These are phyloP conservation scores for Sympetrum striolatum DNA, from an alignment of 2,888 invertebrate species.

Conservation along the genomic window DNA sequence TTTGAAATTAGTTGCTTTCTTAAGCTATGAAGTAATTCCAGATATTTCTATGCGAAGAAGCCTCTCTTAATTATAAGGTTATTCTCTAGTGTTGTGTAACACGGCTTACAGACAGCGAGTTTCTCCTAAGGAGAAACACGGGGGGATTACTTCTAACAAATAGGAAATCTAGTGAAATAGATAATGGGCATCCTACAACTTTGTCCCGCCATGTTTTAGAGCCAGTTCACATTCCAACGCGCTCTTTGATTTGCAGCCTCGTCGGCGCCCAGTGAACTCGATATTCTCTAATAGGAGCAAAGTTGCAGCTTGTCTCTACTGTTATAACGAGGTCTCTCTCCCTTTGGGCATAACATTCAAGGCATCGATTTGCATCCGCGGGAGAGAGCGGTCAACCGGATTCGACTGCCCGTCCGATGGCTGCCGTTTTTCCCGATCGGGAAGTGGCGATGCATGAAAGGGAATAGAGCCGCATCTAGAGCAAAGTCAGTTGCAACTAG, in stretches of 20 bases:
- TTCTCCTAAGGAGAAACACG: too few species aligned
- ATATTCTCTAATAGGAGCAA: background rate
- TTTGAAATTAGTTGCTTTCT: too few species aligned
- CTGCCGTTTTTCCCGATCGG: background rate
- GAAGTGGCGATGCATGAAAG: background rate
- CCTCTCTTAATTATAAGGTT: too few species aligned
- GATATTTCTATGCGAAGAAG: too few species aligned
- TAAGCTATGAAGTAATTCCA: too few species aligned
- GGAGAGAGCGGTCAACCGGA: background rate
- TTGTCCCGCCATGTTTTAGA: background rate
- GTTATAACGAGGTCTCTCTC: background rate
- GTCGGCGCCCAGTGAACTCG: background rate
- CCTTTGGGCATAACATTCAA: background rate
- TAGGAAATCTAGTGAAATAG: background rate
- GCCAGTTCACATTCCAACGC: background rate
- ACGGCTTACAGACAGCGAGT: too few species aligned
- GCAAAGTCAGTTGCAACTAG: background rate
- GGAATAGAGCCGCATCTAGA: background rate
- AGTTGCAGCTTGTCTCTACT: background rate
- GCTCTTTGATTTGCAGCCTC: background rate
- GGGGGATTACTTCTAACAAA: background rate
- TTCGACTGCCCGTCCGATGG: background rate
- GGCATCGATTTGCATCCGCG: background rate
- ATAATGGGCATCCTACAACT: background rate
- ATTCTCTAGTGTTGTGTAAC: too few species aligned